Percentiles rank a stretch among this genome's conserved stretches.
These are phyloP conservation scores for Copidosoma aretas DNA, from an alignment of 2,888 invertebrate species.

Conservation along the genomic window DNA sequence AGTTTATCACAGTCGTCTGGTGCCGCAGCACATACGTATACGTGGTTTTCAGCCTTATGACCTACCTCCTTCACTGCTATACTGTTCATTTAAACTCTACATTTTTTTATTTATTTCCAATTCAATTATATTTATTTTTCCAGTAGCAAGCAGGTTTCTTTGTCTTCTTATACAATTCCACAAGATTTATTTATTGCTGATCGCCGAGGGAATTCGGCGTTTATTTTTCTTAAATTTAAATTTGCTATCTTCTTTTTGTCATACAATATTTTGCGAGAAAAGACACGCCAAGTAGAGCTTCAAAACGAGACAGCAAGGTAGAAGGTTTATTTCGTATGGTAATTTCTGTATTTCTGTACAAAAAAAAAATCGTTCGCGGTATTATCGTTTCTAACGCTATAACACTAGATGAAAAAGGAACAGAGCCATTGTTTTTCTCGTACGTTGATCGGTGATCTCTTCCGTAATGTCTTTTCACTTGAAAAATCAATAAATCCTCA, in stretches of 20 bases:
- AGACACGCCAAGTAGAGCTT: slow-evolving; percentile 16
- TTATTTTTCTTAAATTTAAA: slow-evolving; percentile 16
- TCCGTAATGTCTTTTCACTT: slow-evolving; percentile 8
- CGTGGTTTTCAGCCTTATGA: slow-evolving; percentile 62
- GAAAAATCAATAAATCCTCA: slow-evolving; percentile 20
- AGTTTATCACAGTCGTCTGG: slow-evolving; percentile 63
- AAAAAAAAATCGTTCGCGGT: slow-evolving; percentile 30
- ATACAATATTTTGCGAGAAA: slow-evolving; percentile 6
- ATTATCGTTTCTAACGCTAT: slow-evolving; percentile 18
- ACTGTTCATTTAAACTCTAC: slow-evolving; percentile 38
- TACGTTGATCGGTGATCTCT: slow-evolving; percentile 23
- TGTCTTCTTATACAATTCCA: slow-evolving; percentile 30
- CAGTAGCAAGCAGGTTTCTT: slow-evolving; percentile 21
- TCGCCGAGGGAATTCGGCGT: slow-evolving; percentile 16
- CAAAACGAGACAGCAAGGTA: slow-evolving; percentile 16
- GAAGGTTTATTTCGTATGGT: slow-evolving; percentile 33
- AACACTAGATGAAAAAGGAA: slow-evolving; percentile 37
- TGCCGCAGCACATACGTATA: slow-evolving; percentile 64
- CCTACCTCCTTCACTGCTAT: slow-evolving; percentile 57
- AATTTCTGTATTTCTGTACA: slow-evolving; percentile 40
- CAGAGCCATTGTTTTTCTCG: slow-evolving; percentile 36
- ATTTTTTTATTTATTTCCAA: slow-evolving; percentile 19
- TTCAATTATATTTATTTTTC: background rate
- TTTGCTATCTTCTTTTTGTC: slow-evolving; percentile 8
- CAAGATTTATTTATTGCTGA: slow-evolving; percentile 37